Evolutionary conservation across 1,140 invertebrate species (phyloP).

Genomic region (Portunus trituberculatus): DNA sequence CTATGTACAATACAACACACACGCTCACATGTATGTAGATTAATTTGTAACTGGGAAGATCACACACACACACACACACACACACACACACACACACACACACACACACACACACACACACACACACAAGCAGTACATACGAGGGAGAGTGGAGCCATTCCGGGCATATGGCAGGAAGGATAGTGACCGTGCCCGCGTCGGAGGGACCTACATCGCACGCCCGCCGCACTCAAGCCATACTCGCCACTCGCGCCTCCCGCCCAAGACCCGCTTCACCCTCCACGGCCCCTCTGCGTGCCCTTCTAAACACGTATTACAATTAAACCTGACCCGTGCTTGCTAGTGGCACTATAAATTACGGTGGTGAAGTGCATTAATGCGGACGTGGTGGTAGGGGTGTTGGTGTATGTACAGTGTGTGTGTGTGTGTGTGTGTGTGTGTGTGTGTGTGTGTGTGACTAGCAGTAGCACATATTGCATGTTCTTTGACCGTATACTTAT

Average conservation of each 20-base stretch:
- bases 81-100: constrained; percentile 38
- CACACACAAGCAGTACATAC: not conserved
- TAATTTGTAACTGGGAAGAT: not conserved
- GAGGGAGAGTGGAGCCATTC: constrained; percentile 55
- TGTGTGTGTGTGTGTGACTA: not conserved
- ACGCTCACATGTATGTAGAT: not conserved
- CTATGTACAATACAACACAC: not conserved
- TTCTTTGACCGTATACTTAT: too few species aligned
- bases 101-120: constrained; percentile 40
- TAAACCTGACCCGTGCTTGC: constrained; percentile 63
- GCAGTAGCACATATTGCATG: too few species aligned
- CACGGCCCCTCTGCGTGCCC: not conserved
- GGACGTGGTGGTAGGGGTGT: constrained; percentile 44
- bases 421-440: constrained; percentile 41
- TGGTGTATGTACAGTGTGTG: not conserved
- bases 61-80: constrained; percentile 1
- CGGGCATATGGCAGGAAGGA: constrained; percentile 57
- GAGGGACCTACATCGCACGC: constrained; percentile 16
- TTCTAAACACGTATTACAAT: constrained; percentile 70
- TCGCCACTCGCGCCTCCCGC: not conserved
- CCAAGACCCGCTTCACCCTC: not conserved
- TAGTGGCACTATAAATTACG: constrained; percentile 60
- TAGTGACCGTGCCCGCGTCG: not conserved
- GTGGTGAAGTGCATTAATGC: constrained; percentile 65
- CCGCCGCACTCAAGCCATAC: not conserved